These are phyloP conservation scores for Tenthredo amoena DNA, from an alignment of 2,888 invertebrate genomes.

Conservation along the genomic window DNA sequence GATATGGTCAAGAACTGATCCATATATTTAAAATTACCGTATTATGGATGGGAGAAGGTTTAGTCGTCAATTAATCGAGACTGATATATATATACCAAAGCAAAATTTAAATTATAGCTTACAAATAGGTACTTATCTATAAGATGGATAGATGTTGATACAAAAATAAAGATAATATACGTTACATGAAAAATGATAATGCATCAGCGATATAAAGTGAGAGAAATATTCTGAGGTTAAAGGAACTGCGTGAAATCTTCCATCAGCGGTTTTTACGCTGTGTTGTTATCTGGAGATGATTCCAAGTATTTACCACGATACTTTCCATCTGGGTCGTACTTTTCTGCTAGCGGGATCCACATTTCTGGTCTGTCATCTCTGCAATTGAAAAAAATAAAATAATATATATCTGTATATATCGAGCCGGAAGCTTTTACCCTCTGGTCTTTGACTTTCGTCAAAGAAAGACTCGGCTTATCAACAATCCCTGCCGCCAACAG, in stretches of 20 bases:
- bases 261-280: slow-evolving; percentile 37
- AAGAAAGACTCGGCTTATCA: background rate
- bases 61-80: background rate
- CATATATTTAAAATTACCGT: background rate
- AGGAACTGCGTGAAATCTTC: slow-evolving; percentile 11
- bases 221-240: background rate
- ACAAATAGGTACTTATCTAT: background rate
- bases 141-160: background rate
- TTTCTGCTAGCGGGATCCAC: slow-evolving; percentile 64
- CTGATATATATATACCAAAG: background rate
- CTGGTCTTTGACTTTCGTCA: background rate
- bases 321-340: slow-evolving; percentile 65
- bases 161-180: slow-evolving; percentile 21
- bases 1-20: background rate
- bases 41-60: background rate
- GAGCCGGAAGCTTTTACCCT: background rate
- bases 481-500: background rate
- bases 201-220: background rate
- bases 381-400: slow-evolving; percentile 55
- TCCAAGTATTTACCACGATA: slow-evolving; percentile 65
- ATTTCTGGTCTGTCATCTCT: slow-evolving; percentile 65
- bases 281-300: slow-evolving; percentile 59
- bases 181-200: background rate
- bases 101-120: background rate
- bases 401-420: background rate